phyloP scores from a whole-genome alignment of 2,888 invertebrate genomes.

The Exocentrus adspersus region DNA sequence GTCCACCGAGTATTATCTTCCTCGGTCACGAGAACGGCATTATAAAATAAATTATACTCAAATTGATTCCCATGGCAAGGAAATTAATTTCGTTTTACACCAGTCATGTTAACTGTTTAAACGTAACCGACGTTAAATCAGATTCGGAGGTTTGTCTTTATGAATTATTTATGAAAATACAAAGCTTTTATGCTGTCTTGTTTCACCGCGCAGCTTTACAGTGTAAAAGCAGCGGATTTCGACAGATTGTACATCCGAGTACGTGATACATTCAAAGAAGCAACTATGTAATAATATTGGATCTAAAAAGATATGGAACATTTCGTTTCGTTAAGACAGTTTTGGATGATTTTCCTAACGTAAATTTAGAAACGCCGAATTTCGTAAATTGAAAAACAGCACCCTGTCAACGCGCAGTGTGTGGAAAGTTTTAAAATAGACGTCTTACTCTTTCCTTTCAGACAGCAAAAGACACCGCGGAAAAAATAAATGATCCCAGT shows the following conservation, averaged over 20 bases:
- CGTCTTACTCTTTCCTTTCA: slow-evolving; percentile 3
- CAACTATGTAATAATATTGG: no score
- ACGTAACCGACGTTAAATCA: slow-evolving; percentile 28
- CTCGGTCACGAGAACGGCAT: slow-evolving; percentile 43
- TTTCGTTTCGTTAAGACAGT: not conserved
- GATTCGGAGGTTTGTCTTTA: slow-evolving; percentile 23
- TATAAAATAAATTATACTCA: slow-evolving; percentile 50
- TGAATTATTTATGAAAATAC: slow-evolving; percentile 27
- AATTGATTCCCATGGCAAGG: slow-evolving; percentile 54
- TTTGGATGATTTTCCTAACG: not conserved
- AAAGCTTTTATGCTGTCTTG: slow-evolving; percentile 17
- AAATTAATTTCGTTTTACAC: slow-evolving; percentile 50
- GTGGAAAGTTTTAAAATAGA: slow-evolving; percentile 4
- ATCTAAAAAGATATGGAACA: no score
- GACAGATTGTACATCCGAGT: no score
- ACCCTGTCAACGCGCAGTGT: slow-evolving; percentile 6
- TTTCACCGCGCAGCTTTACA: not conserved
- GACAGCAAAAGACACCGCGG: not conserved
- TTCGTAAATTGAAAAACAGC: slow-evolving; percentile 3
- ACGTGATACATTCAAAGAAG: no score
- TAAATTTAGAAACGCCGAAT: slow-evolving; percentile 5
- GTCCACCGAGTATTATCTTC: slow-evolving; percentile 41
- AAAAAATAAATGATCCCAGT: not conserved
- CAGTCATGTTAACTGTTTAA: slow-evolving; percentile 46
- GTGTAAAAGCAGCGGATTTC: not conserved